A percentile compares a stretch with the other conserved stretches of the same genome.
Conservation (phyloP, 2,888 invertebrate genomes). For the Spisula solida region DNA sequence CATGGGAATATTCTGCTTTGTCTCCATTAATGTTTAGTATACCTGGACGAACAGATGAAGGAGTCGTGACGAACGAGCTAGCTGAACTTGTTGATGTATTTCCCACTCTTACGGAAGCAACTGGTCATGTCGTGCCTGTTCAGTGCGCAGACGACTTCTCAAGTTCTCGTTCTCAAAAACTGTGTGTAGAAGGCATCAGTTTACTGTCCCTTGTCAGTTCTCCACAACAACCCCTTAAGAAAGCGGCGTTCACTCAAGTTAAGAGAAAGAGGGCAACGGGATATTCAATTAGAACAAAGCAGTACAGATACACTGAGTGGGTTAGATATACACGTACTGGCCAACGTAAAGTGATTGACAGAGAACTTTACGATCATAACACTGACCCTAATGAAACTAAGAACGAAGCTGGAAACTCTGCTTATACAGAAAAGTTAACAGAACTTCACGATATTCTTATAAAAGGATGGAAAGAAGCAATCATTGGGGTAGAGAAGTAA, state of each 20-base stretch:
- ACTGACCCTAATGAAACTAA: conserved; percentile 71
- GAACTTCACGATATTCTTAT: conserved; percentile 69
- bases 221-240: conserved; percentile 50
- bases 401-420: conserved; percentile 66
- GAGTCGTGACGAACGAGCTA: conserved; percentile 65
- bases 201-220: conserved; percentile 64
- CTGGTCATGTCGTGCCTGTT: conserved; percentile 60
- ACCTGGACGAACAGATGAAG: conserved; percentile 74
- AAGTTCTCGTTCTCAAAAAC: too few relatives aligned
- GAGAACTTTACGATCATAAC: conserved; percentile 71
- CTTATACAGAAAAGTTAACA: conserved; percentile 66
- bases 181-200: conserved; percentile 64
- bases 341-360: too few relatives aligned
- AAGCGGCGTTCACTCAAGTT: conserved; percentile 61
- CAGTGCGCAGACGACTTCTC: conserved; percentile 68
- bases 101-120: conserved; percentile 76
- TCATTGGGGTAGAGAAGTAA: background rate
- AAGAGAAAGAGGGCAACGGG: conserved; percentile 58
- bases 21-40: conserved; percentile 75
- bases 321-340: conserved; percentile 52
- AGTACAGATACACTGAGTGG: conserved; percentile 78
- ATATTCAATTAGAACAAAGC: conserved; percentile 73
- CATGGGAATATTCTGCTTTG: conserved; percentile 75
- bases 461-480: conserved; percentile 75
- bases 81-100: conserved; percentile 77